Conservation (phyloP, 2,113 vertebrate species). For the Neotoma lepida region DNA sequence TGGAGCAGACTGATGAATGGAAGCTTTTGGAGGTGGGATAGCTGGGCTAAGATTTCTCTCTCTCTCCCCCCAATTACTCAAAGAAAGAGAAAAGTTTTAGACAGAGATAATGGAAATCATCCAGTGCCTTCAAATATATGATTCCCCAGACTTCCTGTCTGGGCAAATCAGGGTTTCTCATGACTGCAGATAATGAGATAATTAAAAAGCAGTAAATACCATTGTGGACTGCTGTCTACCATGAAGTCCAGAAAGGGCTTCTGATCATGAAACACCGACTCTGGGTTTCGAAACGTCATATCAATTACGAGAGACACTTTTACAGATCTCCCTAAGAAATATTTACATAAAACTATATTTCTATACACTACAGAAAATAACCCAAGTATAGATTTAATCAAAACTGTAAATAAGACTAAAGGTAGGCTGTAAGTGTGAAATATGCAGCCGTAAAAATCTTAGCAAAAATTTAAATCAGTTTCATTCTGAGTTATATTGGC, state of each 20-base stretch:
- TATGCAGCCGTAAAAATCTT: constrained; percentile 65
- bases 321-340: constrained; percentile 67
- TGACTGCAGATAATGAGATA: constrained; percentile 63
- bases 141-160: constrained; percentile 57
- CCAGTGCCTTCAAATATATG: constrained; percentile 66
- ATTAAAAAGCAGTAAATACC: constrained; percentile 72
- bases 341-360: constrained; percentile 76
- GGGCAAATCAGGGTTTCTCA: constrained; percentile 63
- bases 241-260: not conserved
- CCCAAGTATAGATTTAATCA: constrained; percentile 77
- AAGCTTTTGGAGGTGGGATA: not conserved
- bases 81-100: constrained; percentile 70
- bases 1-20: not conserved
- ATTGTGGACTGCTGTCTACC: constrained; percentile 17
- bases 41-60: not conserved
- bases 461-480: constrained; percentile 67
- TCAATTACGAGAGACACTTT: constrained; percentile 70
- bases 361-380: constrained; percentile 61
- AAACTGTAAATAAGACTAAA: constrained; percentile 81
- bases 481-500: constrained; percentile 41
- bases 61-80: not conserved
- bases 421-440: constrained; percentile 67
- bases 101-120: constrained; percentile 68
- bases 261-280: constrained; percentile 11
- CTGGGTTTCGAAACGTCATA: constrained; percentile 70